Evolutionary conservation across 2,888 invertebrate species (phyloP), one percentile per base, ranked within the genome.

Genomic region (Cecidostiba fungosa): DNA sequence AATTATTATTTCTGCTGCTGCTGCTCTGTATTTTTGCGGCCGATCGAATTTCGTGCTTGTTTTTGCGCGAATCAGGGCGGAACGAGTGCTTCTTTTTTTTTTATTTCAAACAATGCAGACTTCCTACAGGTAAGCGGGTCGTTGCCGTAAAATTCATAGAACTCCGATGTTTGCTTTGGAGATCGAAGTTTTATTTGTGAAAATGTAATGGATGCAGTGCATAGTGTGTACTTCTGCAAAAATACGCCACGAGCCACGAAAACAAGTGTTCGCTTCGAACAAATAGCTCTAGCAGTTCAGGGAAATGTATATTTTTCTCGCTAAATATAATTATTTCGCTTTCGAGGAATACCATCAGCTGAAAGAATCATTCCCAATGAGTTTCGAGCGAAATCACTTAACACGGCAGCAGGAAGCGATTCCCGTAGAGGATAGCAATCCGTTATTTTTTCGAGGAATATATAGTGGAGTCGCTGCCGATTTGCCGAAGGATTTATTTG

Each of bases 1-100:
- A 74, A 79, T 84, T 50, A 79, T 84, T 79, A 79, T 84, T 79
- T 36, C 23, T 66, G 32, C 36, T 32, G 23, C 50, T 14, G 50
- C 19, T 19, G n/a, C 10, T 59, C n/a, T 59, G 54, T n/a, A 59
- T 59, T 59, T 59, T 59, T 59, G 2, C 54, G 5, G 54, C 19
- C 54, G 54, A 59, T 59, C 54, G 23, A 59, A n/a, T 59, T n/a
- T 3, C n/a, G 5, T 5, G n/a, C 54, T 59, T 59, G 10, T 23
- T 59, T 59, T 59, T n/a, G 19, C 10, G 62, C 73, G 70, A 81
- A 59, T 26, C 73, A 10, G 10, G 19, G 16, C n/a, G 29, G 26
- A 81, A 73, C 16, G 50, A 0, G 19, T 19, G 50, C 19, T 50
- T 73, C 4, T 47, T 29, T 69, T 43, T 43, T 79, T 80, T 8